These are phyloP conservation scores for Synaphobranchus kaupii DNA, from an alignment of 2,797 vertebrate species.

Conservation along the genomic window DNA sequence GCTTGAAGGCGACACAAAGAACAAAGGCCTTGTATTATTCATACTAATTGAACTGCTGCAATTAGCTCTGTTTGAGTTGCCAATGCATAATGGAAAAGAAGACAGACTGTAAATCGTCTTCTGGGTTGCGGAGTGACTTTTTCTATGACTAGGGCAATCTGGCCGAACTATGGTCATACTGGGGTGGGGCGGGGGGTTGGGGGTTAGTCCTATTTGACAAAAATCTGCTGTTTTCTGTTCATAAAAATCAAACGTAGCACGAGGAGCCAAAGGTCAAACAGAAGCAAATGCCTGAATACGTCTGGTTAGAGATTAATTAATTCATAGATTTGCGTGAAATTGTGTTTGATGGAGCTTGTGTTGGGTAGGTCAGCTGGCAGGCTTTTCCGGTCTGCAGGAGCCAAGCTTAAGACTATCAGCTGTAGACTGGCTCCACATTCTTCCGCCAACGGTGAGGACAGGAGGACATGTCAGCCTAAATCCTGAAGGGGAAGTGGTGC, in stretches of 20 bases:
- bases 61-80: not conserved
- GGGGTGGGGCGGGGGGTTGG: too few species aligned
- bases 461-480: not conserved
- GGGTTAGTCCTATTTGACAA: not conserved
- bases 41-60: not conserved
- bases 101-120: not conserved
- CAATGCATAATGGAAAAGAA: not conserved
- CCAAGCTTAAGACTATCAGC: not conserved
- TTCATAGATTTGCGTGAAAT: not conserved
- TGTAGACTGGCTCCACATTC: not conserved
- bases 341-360: not conserved
- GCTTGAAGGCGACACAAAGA: not conserved
- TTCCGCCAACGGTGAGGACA: not conserved
- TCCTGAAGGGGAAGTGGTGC: not conserved
- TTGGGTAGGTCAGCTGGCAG: not conserved
- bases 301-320: not conserved
- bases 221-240: not conserved
- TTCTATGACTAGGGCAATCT: not conserved
- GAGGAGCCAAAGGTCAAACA: not conserved
- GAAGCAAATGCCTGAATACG: not conserved
- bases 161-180: too few species aligned
- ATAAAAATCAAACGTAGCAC: not conserved
- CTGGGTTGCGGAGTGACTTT: not conserved
- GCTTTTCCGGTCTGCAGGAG: not conserved
- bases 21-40: slow-evolving; percentile 3